A percentile compares a stretch with the other conserved stretches of the same genome.
Evolutionary conservation across 2,888 invertebrate species (phyloP).

Genomic region (Meteorus colon): DNA sequence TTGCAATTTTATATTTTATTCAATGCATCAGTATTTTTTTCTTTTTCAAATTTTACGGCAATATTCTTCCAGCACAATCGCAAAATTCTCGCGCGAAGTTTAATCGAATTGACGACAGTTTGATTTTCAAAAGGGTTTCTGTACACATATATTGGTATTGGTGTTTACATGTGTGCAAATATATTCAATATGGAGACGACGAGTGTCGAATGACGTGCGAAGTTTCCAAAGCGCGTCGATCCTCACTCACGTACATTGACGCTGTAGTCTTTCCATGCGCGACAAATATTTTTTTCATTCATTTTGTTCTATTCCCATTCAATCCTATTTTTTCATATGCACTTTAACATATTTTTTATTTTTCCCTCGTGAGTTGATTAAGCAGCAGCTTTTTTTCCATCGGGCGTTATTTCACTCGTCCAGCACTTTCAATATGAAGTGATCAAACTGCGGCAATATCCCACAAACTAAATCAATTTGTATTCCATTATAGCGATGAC

Average conservation of each 20-base stretch:
- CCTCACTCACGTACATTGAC: slow-evolving; percentile 1
- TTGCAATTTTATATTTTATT: not conserved
- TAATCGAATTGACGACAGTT: slow-evolving; percentile 4
- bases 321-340: not conserved
- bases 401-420: slow-evolving; percentile 23
- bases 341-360: not conserved
- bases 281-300: slow-evolving; percentile 8
- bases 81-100: not conserved
- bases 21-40: not conserved
- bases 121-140: slow-evolving; percentile 13
- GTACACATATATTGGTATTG: not conserved
- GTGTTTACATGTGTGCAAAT: not conserved
- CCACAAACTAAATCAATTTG: slow-evolving; percentile 31
- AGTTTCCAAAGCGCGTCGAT: slow-evolving; percentile 3
- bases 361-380: slow-evolving; percentile 14
- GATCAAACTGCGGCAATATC: slow-evolving; percentile 1
- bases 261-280: slow-evolving; percentile 4
- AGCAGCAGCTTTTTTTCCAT: slow-evolving; percentile 14
- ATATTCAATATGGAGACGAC: not conserved
- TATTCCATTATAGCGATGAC: slow-evolving; percentile 19
- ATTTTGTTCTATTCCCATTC: not conserved
- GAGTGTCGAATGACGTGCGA: slow-evolving; percentile 14
- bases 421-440: not conserved
- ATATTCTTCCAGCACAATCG: not conserved
- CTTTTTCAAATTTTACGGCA: not conserved